phyloP scores from a whole-genome alignment of 1,140 invertebrate genomes.

The Pseudomyrmex pallidus region DNA sequence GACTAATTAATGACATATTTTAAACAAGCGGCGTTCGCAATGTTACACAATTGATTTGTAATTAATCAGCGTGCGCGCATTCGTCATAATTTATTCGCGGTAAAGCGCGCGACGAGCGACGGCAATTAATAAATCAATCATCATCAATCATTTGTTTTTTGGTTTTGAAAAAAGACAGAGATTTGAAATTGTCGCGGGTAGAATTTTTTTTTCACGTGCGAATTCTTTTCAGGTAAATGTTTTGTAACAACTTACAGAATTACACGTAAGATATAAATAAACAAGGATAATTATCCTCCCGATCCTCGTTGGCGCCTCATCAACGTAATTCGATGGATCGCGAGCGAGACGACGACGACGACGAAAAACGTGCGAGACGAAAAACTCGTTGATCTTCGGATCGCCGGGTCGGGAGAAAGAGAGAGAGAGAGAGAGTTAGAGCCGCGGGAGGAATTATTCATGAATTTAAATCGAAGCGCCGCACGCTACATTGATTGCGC shows the following conservation, averaged over 20 bases:
- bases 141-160: not conserved
- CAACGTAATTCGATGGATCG: slow-evolving; percentile 8
- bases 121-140: slow-evolving; percentile 53
- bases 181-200: not conserved
- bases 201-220: not conserved
- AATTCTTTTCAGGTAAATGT: not conserved
- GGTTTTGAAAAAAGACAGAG: not conserved
- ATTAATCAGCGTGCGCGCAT: slow-evolving; percentile 44
- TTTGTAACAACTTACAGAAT: too few relatives aligned
- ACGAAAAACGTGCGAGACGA: slow-evolving; percentile 24
- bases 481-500: slow-evolving; percentile 78
- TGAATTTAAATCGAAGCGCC: slow-evolving; percentile 80
- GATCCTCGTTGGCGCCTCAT: not conserved
- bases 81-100: slow-evolving; percentile 58
- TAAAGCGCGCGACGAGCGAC: slow-evolving; percentile 43
- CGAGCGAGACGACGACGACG: slow-evolving; percentile 1
- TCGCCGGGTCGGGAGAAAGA: not conserved
- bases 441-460: slow-evolving; percentile 77
- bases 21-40: slow-evolving; percentile 49
- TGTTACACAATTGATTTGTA: slow-evolving; percentile 45
- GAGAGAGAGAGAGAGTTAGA: too few relatives aligned
- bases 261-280: too few relatives aligned
- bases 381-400: slow-evolving; percentile 71
- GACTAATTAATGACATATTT: slow-evolving; percentile 56
- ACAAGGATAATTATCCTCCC: too few relatives aligned